phyloP scores from a whole-genome alignment of 2,797 vertebrate genomes.

The Acanthurus tractus region DNA sequence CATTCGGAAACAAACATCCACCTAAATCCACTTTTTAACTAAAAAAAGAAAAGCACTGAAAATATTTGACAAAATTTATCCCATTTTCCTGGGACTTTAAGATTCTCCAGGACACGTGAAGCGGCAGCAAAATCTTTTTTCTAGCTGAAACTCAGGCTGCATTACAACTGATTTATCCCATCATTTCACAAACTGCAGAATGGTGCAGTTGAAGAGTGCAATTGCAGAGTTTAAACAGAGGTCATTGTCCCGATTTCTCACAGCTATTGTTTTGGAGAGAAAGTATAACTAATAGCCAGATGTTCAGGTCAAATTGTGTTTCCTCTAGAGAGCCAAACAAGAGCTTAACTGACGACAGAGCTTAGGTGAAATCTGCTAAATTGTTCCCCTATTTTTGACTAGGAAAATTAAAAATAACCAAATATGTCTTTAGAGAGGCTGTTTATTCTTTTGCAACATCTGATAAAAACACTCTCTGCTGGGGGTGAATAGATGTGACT shows the following conservation, averaged over 20 bases:
- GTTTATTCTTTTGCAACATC: constrained; percentile 5
- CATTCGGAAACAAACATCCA: too few relatives aligned
- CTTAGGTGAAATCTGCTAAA: not conserved
- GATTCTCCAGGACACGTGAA: too few relatives aligned
- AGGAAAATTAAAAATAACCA: constrained; percentile 24
- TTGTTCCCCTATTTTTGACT: not conserved
- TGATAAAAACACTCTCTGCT: constrained; percentile 22
- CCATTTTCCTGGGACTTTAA: too few relatives aligned
- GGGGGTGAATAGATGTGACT: not conserved
- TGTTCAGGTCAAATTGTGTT: constrained; percentile 37
- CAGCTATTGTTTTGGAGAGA: constrained; percentile 34
- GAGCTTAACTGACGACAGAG: constrained; percentile 8
- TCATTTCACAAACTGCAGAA: not conserved
- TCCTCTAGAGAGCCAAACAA: constrained; percentile 37
- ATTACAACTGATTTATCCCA: not conserved
- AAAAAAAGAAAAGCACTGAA: too few relatives aligned
- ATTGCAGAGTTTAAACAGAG: constrained; percentile 11
- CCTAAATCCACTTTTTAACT: too few relatives aligned
- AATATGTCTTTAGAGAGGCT: not conserved
- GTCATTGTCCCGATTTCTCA: constrained; percentile 23
- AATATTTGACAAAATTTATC: too few relatives aligned
- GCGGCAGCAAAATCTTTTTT: too few relatives aligned
- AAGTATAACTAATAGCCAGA: constrained; percentile 43
- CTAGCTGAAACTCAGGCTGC: not conserved
- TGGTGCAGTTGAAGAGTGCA: constrained; percentile 1